phyloP scores from a whole-genome alignment of 2,888 invertebrate species.

The Macrosiphum euphorbiae region DNA sequence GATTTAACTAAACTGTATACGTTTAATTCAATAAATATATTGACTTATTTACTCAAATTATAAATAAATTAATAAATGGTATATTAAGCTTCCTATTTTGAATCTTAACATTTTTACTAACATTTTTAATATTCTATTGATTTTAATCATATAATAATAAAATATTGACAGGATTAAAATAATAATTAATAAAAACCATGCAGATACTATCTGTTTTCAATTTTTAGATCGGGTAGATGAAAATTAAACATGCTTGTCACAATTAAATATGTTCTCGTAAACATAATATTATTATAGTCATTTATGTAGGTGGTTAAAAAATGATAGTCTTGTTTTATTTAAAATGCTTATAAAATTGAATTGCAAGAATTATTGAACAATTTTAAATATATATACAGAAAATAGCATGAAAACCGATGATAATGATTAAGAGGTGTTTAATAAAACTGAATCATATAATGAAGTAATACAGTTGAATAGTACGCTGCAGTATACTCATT shows the following conservation, averaged over 20 bases:
- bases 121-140: not conserved
- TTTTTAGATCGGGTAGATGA: not conserved
- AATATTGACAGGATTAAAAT: not conserved
- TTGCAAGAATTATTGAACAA: not conserved
- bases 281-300: not conserved
- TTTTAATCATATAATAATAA: not conserved
- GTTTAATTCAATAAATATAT: not conserved
- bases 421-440: not conserved
- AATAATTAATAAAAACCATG: not conserved
- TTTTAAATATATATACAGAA: not conserved
- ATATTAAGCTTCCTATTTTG: not conserved
- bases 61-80: too few species aligned
- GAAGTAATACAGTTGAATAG: not conserved
- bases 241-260: not conserved
- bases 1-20: not conserved
- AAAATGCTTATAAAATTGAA: not conserved
- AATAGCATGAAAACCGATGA: not conserved
- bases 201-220: not conserved
- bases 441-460: not conserved
- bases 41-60: not conserved
- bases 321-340: not conserved
- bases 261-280: not conserved
- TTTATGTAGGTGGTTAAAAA: not conserved
- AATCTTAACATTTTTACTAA: not conserved
- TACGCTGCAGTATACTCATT: not conserved